Evolutionary conservation across 2,888 invertebrate species (phyloP).

Genomic region (Tenthredo distinguenda): DNA sequence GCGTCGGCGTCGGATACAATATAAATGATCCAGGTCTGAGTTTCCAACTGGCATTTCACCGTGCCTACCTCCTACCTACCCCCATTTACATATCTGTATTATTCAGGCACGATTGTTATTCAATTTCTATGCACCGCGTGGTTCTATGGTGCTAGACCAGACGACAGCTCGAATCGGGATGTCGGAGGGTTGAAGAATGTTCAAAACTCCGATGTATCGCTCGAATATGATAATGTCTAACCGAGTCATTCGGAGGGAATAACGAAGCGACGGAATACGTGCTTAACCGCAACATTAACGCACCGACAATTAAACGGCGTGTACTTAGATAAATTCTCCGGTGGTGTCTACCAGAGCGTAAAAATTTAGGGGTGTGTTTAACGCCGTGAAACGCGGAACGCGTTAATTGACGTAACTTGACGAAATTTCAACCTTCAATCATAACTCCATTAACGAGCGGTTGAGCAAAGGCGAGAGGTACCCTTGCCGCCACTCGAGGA

Average conservation of each 20-base stretch:
- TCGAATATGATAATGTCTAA: not conserved
- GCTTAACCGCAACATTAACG: too few relatives aligned
- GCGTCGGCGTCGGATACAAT: conserved; percentile 70
- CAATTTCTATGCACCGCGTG: conserved; percentile 68
- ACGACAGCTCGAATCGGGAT: not conserved
- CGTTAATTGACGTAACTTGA: conserved; percentile 72
- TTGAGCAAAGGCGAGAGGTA: conserved; percentile 56
- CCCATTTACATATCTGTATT: conserved; percentile 76
- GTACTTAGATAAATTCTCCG: not conserved
- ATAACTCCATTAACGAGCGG: conserved; percentile 73
- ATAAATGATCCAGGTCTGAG: conserved; percentile 73
- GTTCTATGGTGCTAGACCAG: not conserved
- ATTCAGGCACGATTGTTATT: conserved; percentile 75
- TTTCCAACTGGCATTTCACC: conserved; percentile 55
- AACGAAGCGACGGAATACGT: not conserved
- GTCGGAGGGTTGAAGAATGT: not conserved
- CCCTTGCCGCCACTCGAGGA: not conserved
- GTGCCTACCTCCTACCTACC: conserved; percentile 58
- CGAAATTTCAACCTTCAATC: conserved; percentile 74
- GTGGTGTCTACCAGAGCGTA: conserved; percentile 4
- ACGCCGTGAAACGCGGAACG: conserved; percentile 14
- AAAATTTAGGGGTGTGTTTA: conserved; percentile 29
- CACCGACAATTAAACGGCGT: too few relatives aligned
- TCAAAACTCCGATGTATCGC: not conserved
- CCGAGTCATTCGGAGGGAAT: not conserved